Evolutionary conservation across 1,140 invertebrate genomes (phyloP), one percentile per base, ranked within the genome.

Genomic region (Melitaea cinxia): DNA sequence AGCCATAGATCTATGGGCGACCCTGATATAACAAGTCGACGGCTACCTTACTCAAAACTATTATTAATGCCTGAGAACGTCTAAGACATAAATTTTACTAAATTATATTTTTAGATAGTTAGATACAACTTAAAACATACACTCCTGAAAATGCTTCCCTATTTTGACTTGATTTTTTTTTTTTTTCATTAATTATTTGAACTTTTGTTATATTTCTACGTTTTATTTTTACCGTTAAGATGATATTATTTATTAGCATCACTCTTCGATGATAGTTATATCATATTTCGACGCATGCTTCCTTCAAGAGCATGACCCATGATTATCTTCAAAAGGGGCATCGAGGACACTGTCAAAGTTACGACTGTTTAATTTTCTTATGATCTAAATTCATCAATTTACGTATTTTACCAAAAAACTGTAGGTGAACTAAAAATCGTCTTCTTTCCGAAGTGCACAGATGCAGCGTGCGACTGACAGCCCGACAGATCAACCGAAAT

Each of bases 1-100:
- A 65, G 63, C 63, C 63, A 52, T 57, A 65, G 54, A 21, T 47
- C 35, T 53, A 53, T 52, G 17, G 47, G 26, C 28, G 58, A 50
- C 42, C 58, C 21, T 50, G 58, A 50, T 23, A 12, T 50, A 60
- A 58, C 39, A 7, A 45, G 56, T 58, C 26, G 21, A 47, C 39
- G 37, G 17, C 37, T 17, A 24, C 30, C 12, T 14, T 10, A 17
- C 14, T 55, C 33, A 23, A n/a, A 23, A 39, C 33, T 17, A 24
- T n/a, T 55, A 14, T 14, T 55, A 7, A 15, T 6, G 14, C 15
- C 6, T 7, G 5, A 17, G 37, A 17, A 9, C 15, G 14, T 17
- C 37, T 42, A 17, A 6, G 15, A 42, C 37, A 42, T 42, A 42
- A 42, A 17, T 17, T 17, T 42, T 12, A 17, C 37, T 15, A 42